phyloP scores from a whole-genome alignment of 2,797 vertebrate genomes.

The Coluber constrictor region DNA sequence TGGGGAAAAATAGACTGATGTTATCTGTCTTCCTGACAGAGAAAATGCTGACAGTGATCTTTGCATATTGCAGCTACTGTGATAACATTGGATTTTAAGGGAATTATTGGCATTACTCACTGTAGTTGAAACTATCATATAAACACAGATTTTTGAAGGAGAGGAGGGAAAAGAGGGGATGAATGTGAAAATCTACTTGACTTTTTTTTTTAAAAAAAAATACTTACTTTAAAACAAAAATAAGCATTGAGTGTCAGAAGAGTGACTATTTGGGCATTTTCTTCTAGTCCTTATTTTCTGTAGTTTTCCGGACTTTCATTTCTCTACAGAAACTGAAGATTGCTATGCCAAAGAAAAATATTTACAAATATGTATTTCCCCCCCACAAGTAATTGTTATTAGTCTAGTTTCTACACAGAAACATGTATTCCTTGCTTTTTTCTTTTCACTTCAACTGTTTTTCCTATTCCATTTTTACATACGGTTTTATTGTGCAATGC shows the following conservation, averaged over 20 bases:
- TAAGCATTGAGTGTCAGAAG: neutral
- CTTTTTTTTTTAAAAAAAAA: neutral
- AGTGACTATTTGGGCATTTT: neutral
- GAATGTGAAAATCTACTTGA: neutral
- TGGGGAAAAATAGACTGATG: neutral
- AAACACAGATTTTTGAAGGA: neutral
- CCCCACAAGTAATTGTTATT: no score
- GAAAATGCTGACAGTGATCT: no score
- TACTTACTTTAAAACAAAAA: neutral
- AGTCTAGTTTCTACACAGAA: no score
- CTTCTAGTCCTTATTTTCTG: neutral
- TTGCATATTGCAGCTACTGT: neutral
- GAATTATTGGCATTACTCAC: neutral
- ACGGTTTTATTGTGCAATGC: no score
- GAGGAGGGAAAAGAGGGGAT: no score
- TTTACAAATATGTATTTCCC: neutral
- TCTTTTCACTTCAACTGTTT: no score
- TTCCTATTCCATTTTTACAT: no score
- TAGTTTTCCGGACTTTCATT: neutral
- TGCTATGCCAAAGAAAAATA: neutral
- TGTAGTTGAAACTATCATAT: neutral
- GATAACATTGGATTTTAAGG: constrained; percentile 27
- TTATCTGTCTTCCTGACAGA: constrained; percentile 41
- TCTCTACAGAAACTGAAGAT: neutral
- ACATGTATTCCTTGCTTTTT: no score